A percentile compares a stretch with the other conserved stretches of the same genome.
These are phyloP conservation scores for Labeo catla DNA, from an alignment of 2,113 vertebrate genomes.

Conservation along the genomic window DNA sequence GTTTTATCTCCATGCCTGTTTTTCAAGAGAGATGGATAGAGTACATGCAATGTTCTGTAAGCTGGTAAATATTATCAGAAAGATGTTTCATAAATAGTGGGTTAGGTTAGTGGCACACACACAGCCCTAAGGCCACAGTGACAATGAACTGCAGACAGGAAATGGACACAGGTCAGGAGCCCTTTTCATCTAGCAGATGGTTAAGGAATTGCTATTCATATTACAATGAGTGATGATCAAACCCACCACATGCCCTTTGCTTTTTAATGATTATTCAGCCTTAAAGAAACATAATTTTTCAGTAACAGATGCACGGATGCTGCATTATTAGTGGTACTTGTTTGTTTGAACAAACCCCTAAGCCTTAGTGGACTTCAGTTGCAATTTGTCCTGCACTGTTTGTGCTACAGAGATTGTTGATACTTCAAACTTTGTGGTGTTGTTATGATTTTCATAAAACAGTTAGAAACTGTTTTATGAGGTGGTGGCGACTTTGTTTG, in stretches of 20 bases:
- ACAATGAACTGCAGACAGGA: slow-evolving; percentile 19
- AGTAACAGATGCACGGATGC: neutral
- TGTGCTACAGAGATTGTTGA: neutral
- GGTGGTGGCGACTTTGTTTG: no score
- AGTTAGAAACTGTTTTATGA: no score
- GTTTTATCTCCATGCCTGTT: neutral
- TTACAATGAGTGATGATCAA: slow-evolving; percentile 25
- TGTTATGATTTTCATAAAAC: neutral
- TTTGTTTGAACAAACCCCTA: neutral
- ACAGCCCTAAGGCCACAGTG: neutral
- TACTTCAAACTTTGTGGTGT: neutral
- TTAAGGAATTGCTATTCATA: slow-evolving; percentile 14
- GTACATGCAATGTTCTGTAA: neutral
- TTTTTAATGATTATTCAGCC: slow-evolving; percentile 25
- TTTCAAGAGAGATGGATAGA: slow-evolving; percentile 24
- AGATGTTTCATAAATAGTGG: slow-evolving; percentile 26
- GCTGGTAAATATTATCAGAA: neutral
- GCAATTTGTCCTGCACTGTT: neutral
- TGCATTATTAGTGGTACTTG: neutral
- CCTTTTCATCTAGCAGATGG: slow-evolving; percentile 32
- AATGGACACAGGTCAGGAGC: slow-evolving; percentile 25
- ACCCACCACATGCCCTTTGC: neutral
- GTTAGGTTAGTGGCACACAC: slow-evolving; percentile 6
- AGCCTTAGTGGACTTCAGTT: neutral
- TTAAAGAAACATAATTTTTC: neutral